Conservation (phyloP, 2,113 vertebrate species). For the Speoplatyrhinus poulsoni region DNA sequence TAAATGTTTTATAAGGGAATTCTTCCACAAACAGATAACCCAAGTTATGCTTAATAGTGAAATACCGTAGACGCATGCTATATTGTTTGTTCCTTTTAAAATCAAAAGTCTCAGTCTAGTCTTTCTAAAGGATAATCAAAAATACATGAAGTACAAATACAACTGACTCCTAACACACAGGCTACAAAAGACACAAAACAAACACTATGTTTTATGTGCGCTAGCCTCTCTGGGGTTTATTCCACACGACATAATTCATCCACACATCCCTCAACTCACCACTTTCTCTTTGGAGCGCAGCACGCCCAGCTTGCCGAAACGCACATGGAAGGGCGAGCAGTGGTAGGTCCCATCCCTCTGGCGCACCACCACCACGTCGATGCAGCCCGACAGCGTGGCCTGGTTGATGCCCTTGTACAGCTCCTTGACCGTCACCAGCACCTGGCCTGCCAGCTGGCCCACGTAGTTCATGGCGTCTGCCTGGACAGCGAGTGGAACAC, state of each 20-base stretch:
- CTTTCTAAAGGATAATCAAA: too few species aligned
- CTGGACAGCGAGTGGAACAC: slow-evolving; percentile 59
- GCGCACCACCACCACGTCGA: slow-evolving; percentile 93
- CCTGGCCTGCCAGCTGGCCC: slow-evolving; percentile 95
- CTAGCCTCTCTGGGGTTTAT: not conserved
- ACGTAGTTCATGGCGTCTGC: slow-evolving; percentile 98
- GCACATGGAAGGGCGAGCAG: slow-evolving; percentile 96
- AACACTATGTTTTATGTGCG: too few species aligned
- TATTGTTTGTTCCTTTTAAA: not conserved
- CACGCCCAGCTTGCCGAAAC: slow-evolving; percentile 96
- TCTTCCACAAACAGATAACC: not conserved
- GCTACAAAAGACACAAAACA: too few species aligned
- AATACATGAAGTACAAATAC: too few species aligned
- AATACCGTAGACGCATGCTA: not conserved
- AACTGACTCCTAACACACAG: too few species aligned
- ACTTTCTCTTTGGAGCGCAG: slow-evolving; percentile 97
- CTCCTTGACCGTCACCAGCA: slow-evolving; percentile 95
- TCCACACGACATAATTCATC: not conserved
- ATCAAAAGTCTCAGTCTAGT: not conserved
- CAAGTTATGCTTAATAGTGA: not conserved
- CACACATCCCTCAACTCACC: slow-evolving; percentile 74
- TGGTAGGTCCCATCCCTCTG: slow-evolving; percentile 91
- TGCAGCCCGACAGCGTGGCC: slow-evolving; percentile 95
- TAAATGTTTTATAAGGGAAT: not conserved
- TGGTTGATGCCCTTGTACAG: slow-evolving; percentile 98